Evolutionary conservation across 2,797 vertebrate species (phyloP), one percentile per base, ranked within the genome.

Genomic region (Myotis vivesi): DNA sequence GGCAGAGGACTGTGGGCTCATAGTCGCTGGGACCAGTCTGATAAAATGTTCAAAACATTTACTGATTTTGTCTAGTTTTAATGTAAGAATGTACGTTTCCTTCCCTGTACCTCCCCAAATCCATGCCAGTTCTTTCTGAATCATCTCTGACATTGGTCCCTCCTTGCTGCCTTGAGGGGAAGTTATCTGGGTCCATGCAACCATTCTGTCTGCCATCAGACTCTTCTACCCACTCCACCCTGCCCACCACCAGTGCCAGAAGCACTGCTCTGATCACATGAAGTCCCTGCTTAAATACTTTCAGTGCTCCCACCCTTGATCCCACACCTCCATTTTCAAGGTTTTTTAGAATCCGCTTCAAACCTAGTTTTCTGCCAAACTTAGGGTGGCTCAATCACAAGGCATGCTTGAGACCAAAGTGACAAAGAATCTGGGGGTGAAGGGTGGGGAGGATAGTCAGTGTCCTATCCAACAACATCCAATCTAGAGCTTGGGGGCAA

Each of bases 351-450:
- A 88, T 80, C 38, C 83, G 33, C 53, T n/a, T 87, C 87, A 59
- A 94, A 85, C 33, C 19, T 68, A 62, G 12, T 84, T 94, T 94
- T 92, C 76, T 95, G 49, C 30, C 85, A 77, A 8, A 41, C 30
- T 88, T 71, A 84, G 49, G n/a, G 17, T 93, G 72, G 57, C 55
- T 76, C 76, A 73, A 23, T 75, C 55, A 71, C 23, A 55, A 68
- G 53, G 46, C 53, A 51, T 28, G 17, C 38, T 72, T 72, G 51
- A 13, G 46, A 76, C 10, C 30, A 69, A 72, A 38, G 46, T 16
- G 82, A 59, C 7, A 44, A 6, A 87, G 38, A 89, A 73, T 73
- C 38, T n/a, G 30, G 25, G 25, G 22, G 1, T 15, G 36, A n/a
- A 22, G 17, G 23, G 10, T 30, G 8, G 9, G 38, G 30, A 86